Conservation (phyloP, 37 sponge, comb jelly and placozoan species). For the Lycopodina hypogea region DNA sequence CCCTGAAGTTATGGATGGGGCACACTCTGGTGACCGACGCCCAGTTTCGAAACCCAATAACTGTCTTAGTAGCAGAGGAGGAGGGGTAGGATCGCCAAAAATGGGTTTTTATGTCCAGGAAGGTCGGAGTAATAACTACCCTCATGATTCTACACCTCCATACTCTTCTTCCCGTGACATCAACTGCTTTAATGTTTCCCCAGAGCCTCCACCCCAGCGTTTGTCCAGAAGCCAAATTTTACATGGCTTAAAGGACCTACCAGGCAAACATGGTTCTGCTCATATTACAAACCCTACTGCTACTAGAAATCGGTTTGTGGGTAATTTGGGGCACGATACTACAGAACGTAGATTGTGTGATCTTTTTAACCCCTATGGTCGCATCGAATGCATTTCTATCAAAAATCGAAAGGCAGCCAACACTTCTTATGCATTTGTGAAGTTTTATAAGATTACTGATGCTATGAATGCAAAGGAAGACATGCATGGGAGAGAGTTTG, state of each 20-base stretch:
- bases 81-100: not conserved
- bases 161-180: slow-evolving; percentile 17
- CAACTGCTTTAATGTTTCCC: slow-evolving; percentile 5
- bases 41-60: not conserved
- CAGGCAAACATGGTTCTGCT: not conserved
- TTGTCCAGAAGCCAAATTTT: not conserved
- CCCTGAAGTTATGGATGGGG: slow-evolving; percentile 4
- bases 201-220: not conserved
- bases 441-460: slow-evolving; percentile 81
- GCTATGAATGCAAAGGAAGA: slow-evolving; percentile 90
- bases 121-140: not conserved
- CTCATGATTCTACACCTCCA: not conserved
- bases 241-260: not conserved
- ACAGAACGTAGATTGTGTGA: slow-evolving; percentile 78
- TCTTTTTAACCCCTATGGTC: slow-evolving; percentile 82
- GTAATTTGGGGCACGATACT: slow-evolving; percentile 79
- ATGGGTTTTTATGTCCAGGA: not conserved
- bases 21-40: not conserved
- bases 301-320: slow-evolving; percentile 91
- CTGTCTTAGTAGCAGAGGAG: not conserved
- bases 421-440: slow-evolving; percentile 89
- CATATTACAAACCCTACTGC: slow-evolving; percentile 71
- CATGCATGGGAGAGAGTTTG: slow-evolving; percentile 77
- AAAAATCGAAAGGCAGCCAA: slow-evolving; percentile 48
- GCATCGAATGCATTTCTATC: slow-evolving; percentile 84